Conservation (phyloP, 2,113 vertebrate species). For the Podilymbus podiceps region DNA sequence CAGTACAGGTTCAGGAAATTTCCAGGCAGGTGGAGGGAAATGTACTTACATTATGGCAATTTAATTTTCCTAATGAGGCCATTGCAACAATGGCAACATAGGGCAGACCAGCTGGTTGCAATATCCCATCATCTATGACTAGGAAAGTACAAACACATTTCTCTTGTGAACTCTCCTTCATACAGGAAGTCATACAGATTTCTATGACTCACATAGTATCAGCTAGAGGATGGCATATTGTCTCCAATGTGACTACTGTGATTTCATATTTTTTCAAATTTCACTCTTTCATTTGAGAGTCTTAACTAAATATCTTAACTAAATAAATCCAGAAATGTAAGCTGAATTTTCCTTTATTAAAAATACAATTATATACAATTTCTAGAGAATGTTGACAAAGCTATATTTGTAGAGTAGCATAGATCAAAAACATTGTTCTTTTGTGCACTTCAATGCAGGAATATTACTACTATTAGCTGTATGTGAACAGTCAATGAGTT, state of each 20-base stretch:
- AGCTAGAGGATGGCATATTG: not conserved
- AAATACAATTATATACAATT: not conserved
- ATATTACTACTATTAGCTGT: not conserved
- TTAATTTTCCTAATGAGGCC: constrained; percentile 24
- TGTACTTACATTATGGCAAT: not conserved
- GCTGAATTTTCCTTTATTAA: not conserved
- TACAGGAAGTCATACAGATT: not conserved
- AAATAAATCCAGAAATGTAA: not conserved
- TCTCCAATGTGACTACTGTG: not conserved
- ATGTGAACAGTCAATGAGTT: not conserved
- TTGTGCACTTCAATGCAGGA: not conserved
- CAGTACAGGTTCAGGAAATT: not conserved
- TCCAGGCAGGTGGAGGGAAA: constrained; percentile 18
- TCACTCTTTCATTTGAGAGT: no score
- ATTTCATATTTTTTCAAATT: not conserved
- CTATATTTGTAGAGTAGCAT: not conserved
- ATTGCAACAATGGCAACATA: not conserved
- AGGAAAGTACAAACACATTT: not conserved
- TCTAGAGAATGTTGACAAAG: not conserved
- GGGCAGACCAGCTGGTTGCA: not conserved
- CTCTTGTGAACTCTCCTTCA: not conserved
- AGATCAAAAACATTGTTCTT: not conserved
- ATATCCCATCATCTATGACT: not conserved
- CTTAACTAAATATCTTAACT: no score
- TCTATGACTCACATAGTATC: not conserved